Conservation (phyloP, 2,888 invertebrate genomes). For the Agrilus biguttatus region DNA sequence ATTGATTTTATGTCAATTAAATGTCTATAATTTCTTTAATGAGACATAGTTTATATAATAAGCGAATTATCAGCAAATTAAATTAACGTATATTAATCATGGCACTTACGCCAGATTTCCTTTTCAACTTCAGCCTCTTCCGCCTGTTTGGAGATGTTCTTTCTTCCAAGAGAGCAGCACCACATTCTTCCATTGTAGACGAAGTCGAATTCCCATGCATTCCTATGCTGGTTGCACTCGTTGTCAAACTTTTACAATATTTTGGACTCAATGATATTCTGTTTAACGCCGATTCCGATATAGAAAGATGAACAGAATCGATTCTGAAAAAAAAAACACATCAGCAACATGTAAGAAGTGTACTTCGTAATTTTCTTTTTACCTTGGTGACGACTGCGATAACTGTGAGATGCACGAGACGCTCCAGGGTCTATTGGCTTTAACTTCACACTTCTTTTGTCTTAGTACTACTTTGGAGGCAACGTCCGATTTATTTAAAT, state of each 20-base stretch:
- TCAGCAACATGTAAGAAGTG: background rate
- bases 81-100: slow-evolving; percentile 14
- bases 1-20: no score
- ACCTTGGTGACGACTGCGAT: slow-evolving; percentile 28
- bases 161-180: slow-evolving; percentile 34
- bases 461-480: slow-evolving; percentile 46
- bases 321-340: background rate
- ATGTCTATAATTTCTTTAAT: no score
- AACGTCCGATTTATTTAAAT: slow-evolving; percentile 7
- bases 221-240: slow-evolving; percentile 19
- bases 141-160: slow-evolving; percentile 22
- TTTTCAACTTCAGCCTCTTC: slow-evolving; percentile 23
- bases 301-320: slow-evolving; percentile 45
- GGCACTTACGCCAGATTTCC: slow-evolving; percentile 15
- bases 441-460: slow-evolving; percentile 40
- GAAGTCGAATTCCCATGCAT: slow-evolving; percentile 34
- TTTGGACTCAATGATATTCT: slow-evolving; percentile 39
- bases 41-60: background rate
- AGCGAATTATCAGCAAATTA: background rate
- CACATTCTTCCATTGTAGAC: slow-evolving; percentile 37
- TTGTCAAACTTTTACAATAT: slow-evolving; percentile 19
- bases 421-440: slow-evolving; percentile 65
- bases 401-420: slow-evolving; percentile 74
- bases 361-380: background rate
- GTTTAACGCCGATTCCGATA: slow-evolving; percentile 79